Percentiles rank a stretch among this genome's conserved stretches.
Conservation (phyloP, 2,888 invertebrate species). For the Hirtodrosophila confusa region DNA sequence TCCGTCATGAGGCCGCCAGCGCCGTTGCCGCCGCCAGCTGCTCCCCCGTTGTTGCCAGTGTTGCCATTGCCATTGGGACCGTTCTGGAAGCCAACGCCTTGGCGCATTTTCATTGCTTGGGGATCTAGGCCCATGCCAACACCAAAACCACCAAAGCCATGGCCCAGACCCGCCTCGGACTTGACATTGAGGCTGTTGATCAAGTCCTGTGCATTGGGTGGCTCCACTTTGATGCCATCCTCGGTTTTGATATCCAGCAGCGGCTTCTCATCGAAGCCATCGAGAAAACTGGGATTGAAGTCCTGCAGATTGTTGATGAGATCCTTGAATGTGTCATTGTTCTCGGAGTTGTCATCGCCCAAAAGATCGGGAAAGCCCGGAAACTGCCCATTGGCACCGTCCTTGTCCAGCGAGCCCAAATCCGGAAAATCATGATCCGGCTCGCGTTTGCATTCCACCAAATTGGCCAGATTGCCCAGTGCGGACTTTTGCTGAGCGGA, state of each 20-base stretch:
- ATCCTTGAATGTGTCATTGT: constrained; percentile 92
- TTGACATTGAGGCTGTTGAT: constrained; percentile 84
- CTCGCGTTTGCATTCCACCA: constrained; percentile 93
- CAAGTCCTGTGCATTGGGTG: constrained; percentile 83
- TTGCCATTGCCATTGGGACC: constrained; percentile 59
- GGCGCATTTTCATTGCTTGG: constrained; percentile 71
- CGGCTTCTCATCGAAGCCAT: constrained; percentile 88
- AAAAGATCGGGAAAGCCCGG: constrained; percentile 92
- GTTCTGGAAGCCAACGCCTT: constrained; percentile 46
- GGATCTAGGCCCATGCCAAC: constrained; percentile 61
- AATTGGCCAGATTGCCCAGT: constrained; percentile 86
- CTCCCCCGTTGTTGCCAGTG: constrained; percentile 76
- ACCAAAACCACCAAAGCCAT: constrained; percentile 81
- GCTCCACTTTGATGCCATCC: constrained; percentile 83
- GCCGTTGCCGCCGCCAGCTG: constrained; percentile 61
- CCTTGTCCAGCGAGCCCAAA: constrained; percentile 93
- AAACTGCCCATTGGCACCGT: constrained; percentile 90
- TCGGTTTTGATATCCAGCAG: constrained; percentile 84
- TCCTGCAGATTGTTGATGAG: constrained; percentile 94
- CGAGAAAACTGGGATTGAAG: constrained; percentile 92
- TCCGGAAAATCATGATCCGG: constrained; percentile 95
- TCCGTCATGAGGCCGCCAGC: constrained; percentile 86
- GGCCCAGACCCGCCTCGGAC: constrained; percentile 82
- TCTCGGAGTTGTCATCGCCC: constrained; percentile 92
- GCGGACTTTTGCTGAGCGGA: constrained; percentile 81